phyloP scores from a whole-genome alignment of 2,888 invertebrate genomes.

The Agriopis leucophaearia region DNA sequence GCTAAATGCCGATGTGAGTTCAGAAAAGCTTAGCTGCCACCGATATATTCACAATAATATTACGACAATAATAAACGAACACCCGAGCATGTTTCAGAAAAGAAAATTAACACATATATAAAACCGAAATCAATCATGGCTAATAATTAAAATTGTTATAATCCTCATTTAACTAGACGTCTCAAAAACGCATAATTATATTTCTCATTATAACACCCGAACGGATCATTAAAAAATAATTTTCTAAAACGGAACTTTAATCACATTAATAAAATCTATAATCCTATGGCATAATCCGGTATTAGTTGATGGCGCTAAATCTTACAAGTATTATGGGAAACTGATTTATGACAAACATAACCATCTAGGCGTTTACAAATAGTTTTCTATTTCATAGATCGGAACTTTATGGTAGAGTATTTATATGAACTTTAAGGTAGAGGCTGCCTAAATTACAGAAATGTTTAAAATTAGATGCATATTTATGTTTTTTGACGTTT shows the following conservation, averaged over 20 bases:
- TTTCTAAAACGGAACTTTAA: constrained; percentile 37
- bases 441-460: neutral
- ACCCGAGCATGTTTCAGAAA: neutral
- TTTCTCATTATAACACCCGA: constrained; percentile 37
- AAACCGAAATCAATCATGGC: constrained; percentile 33
- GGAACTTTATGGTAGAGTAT: constrained; percentile 18
- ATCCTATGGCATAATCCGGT: constrained; percentile 42
- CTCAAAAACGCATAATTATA: constrained; percentile 29
- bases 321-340: constrained; percentile 52
- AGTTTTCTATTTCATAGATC: constrained; percentile 16
- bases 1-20: too few relatives aligned
- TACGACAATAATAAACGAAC: neutral
- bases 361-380: constrained; percentile 36
- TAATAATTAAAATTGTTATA: constrained; percentile 30
- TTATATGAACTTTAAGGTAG: too few relatives aligned
- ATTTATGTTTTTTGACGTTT: too few relatives aligned
- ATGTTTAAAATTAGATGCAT: neutral
- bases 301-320: constrained; percentile 49
- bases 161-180: constrained; percentile 34
- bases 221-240: constrained; percentile 37
- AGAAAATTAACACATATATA: constrained; percentile 7
- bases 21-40: too few relatives aligned
- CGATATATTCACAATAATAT: neutral
- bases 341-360: constrained; percentile 57
- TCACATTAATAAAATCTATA: constrained; percentile 36